phyloP scores from a whole-genome alignment of 2,888 invertebrate species.

The Yponomeuta sedellus region DNA sequence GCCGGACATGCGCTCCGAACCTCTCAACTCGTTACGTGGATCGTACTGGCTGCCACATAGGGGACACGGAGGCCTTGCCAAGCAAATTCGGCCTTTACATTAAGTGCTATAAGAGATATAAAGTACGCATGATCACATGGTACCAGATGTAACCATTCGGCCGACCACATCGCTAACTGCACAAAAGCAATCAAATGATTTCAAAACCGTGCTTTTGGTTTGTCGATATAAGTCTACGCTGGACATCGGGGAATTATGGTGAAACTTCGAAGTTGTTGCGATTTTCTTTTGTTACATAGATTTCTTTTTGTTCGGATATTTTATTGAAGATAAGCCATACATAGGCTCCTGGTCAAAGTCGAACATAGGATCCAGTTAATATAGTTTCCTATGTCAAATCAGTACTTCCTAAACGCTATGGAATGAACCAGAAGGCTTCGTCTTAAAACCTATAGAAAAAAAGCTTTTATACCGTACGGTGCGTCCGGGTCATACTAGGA shows the following conservation, averaged over 20 bases:
- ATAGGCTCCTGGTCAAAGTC: neutral
- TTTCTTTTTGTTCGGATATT: neutral
- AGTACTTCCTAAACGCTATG: too few relatives aligned
- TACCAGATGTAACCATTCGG: neutral
- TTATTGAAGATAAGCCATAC: neutral
- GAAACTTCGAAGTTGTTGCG: neutral
- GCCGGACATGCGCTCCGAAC: conserved; percentile 25
- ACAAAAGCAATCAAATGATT: neutral
- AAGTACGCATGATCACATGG: neutral
- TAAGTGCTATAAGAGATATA: neutral
- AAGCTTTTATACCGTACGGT: too few relatives aligned
- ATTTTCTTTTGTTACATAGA: neutral
- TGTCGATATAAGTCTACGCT: neutral
- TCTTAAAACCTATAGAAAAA: too few relatives aligned
- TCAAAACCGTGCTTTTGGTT: neutral
- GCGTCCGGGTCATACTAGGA: too few relatives aligned
- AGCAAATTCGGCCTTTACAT: neutral
- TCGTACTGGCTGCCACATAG: conserved; percentile 7
- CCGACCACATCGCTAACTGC: neutral
- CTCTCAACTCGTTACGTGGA: conserved; percentile 17
- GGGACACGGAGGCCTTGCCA: neutral
- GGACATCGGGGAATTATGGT: neutral
- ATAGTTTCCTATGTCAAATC: too few relatives aligned
- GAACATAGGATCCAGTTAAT: too few relatives aligned
- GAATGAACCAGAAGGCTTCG: too few relatives aligned